phyloP scores from a whole-genome alignment of 92 coral and sea anemone species.

The Micromussa lordhowensis region DNA sequence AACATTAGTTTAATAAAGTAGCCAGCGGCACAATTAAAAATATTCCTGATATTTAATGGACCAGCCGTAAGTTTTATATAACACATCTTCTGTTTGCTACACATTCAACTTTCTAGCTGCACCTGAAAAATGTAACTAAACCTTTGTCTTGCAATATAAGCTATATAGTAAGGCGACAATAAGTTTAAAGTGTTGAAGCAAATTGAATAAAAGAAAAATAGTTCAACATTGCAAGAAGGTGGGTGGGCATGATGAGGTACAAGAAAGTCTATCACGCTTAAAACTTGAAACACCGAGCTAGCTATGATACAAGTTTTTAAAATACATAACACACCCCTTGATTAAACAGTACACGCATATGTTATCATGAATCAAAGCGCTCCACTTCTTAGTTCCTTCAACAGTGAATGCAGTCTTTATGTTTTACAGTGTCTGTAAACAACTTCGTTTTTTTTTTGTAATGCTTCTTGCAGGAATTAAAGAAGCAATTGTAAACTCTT shows the following conservation, averaged over 20 bases:
- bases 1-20: conserved; percentile 32
- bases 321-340: conserved; percentile 34
- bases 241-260: conserved; percentile 33
- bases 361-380: conserved; percentile 19
- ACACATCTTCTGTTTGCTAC: too few relatives aligned
- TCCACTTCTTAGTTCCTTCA: conserved; percentile 11
- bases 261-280: conserved; percentile 35
- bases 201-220: conserved; percentile 3
- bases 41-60: conserved; percentile 19
- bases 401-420: conserved; percentile 21
- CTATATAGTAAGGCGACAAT: too few relatives aligned
- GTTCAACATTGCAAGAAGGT: conserved; percentile 17
- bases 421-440: conserved; percentile 25
- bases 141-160: too few relatives aligned
- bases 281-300: conserved; percentile 41
- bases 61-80: conserved; percentile 10
- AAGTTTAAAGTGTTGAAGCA: conserved; percentile 6
- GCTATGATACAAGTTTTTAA: conserved; percentile 11
- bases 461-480: conserved; percentile 29
- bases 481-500: conserved; percentile 18
- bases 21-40: conserved; percentile 28
- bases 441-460: conserved; percentile 22
- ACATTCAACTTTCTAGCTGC: too few relatives aligned
- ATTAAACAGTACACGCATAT: conserved; percentile 32
- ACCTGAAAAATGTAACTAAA: too few relatives aligned